A percentile compares a stretch with the other conserved stretches of the same genome.
Evolutionary conservation across 2,113 vertebrate genomes (phyloP).

Genomic region (Nibea albiflora): DNA sequence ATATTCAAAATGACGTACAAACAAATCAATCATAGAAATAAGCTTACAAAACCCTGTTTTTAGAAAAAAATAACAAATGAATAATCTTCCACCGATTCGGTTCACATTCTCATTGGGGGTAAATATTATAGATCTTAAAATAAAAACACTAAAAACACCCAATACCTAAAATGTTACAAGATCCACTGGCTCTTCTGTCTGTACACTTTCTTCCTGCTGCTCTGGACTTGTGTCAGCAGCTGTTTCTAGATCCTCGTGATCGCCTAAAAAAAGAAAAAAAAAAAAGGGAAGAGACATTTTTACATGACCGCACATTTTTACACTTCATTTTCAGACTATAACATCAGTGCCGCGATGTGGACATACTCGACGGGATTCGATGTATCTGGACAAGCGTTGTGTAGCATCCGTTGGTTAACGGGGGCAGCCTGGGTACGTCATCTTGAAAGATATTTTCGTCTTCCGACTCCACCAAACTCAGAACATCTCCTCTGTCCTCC

Average conservation of each 20-base stretch:
- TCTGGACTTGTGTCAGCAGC: conserved; percentile 24
- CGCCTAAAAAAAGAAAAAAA: conserved; percentile 47
- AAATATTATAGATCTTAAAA: conserved; percentile 17
- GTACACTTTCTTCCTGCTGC: conserved; percentile 54
- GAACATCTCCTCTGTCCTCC: conserved; percentile 81
- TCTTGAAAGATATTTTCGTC: conserved; percentile 83
- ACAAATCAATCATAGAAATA: conserved; percentile 40
- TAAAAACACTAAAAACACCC: conserved; percentile 41
- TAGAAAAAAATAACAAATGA: conserved; percentile 24
- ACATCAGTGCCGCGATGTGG: accelerated
- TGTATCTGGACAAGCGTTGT: conserved; percentile 84
- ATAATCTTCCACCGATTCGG: conserved; percentile 28
- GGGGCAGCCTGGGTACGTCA: conserved; percentile 75
- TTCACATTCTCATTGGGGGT: conserved; percentile 69
- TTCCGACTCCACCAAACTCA: conserved; percentile 93
- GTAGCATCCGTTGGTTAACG: conserved; percentile 66
- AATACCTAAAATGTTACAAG: conserved; percentile 66
- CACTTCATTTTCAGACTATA: neutral
- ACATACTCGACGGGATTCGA: conserved; percentile 77
- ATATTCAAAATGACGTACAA: conserved; percentile 50
- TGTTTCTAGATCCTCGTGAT: conserved; percentile 62
- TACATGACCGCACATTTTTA: neutral
- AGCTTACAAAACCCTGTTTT: conserved; percentile 14
- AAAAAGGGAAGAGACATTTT: neutral
- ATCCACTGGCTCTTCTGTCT: conserved; percentile 57